phyloP scores from a whole-genome alignment of 2,797 vertebrate species.

The Coregonus sp. region DNA sequence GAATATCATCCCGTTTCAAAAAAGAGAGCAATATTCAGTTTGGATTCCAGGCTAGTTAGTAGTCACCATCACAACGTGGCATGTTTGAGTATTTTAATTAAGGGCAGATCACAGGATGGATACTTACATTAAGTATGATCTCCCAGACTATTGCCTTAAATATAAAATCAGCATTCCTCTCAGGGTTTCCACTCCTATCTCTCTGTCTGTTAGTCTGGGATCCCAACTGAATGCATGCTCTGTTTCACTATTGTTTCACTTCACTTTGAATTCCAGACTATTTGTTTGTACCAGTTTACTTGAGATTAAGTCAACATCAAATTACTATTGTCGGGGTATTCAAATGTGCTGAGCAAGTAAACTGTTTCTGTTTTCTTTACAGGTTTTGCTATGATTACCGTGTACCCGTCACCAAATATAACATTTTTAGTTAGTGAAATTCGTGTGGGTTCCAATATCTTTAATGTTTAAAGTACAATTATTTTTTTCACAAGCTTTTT shows the following conservation, averaged over 20 bases:
- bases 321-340: not conserved
- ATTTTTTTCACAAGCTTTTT: conserved; percentile 4
- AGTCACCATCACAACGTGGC: conserved; percentile 10
- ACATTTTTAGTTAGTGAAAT: conserved; percentile 11
- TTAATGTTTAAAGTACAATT: conserved; percentile 26
- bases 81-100: conserved; percentile 26
- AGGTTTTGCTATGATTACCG: conserved; percentile 25
- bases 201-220: not conserved
- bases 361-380: conserved; percentile 27
- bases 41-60: not conserved
- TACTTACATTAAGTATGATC: conserved; percentile 64
- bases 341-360: not conserved
- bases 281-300: not conserved
- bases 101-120: conserved; percentile 37
- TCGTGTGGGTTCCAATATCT: conserved; percentile 23
- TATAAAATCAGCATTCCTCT: conserved; percentile 38
- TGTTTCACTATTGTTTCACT: not conserved
- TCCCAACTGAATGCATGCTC: not conserved
- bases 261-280: not conserved
- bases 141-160: conserved; percentile 39
- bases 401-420: conserved; percentile 2
- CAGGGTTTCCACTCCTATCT: conserved; percentile 27
- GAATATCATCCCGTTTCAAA: not conserved
- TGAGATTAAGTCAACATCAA: conserved; percentile 1
- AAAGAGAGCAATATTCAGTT: not conserved